phyloP scores from a whole-genome alignment of 2,797 vertebrate genomes.

The Pterois miles region DNA sequence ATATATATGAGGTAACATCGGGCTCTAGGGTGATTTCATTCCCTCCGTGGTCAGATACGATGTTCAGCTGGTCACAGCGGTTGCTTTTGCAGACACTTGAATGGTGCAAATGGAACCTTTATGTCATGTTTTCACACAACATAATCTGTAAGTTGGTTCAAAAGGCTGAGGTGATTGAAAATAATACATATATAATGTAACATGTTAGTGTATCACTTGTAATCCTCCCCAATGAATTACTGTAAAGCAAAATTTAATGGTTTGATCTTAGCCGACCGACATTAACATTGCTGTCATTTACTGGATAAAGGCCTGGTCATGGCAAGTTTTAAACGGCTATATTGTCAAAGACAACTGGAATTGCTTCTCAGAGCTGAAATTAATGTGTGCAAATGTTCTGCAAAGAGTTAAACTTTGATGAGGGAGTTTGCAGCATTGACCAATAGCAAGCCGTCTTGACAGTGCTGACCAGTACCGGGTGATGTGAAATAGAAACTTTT shows the following conservation, averaged over 20 bases:
- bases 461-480: too few relatives aligned
- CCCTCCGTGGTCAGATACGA: background rate
- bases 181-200: too few relatives aligned
- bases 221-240: too few relatives aligned
- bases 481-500: background rate
- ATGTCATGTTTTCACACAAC: background rate
- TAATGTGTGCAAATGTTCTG: background rate
- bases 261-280: background rate
- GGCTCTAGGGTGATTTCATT: background rate
- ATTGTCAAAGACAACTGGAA: background rate
- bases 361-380: background rate
- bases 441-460: background rate
- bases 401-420: background rate
- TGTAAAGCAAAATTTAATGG: too few relatives aligned
- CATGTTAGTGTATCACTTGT: too few relatives aligned
- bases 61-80: background rate
- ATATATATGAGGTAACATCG: background rate
- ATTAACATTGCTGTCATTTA: background rate
- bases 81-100: background rate
- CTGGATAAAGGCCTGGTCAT: background rate
- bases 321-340: background rate
- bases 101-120: background rate
- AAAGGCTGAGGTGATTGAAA: background rate
- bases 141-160: background rate
- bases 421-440: background rate